phyloP scores from a whole-genome alignment of 2,888 invertebrate genomes.

The Augiades crinisus region DNA sequence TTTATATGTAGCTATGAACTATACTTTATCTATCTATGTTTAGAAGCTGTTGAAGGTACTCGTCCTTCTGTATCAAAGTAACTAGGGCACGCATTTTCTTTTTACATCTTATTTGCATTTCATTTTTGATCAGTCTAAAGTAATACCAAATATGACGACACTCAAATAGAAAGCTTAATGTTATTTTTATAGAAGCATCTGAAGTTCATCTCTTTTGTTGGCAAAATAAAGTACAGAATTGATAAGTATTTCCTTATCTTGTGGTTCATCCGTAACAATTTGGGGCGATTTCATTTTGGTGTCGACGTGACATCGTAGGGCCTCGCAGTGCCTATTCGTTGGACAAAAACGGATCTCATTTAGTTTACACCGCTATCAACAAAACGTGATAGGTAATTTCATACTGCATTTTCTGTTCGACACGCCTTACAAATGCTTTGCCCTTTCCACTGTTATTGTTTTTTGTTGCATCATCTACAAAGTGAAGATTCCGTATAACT shows the following conservation, averaged over 20 bases:
- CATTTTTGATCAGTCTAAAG: no score
- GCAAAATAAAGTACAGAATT: slow-evolving; percentile 29
- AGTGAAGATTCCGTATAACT: slow-evolving; percentile 5
- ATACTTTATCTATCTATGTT: no score
- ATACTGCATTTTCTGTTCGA: slow-evolving; percentile 73
- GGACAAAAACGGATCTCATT: slow-evolving; percentile 73
- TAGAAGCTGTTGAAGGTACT: no score
- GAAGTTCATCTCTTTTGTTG: slow-evolving; percentile 26
- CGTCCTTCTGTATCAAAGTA: no score
- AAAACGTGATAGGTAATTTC: slow-evolving; percentile 78
- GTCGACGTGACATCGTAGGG: slow-evolving; percentile 50
- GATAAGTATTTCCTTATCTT: slow-evolving; percentile 38
- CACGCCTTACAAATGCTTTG: slow-evolving; percentile 67
- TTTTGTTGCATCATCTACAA: slow-evolving; percentile 30
- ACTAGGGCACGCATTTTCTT: no score
- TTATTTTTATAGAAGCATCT: no score
- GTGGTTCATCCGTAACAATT: slow-evolving; percentile 32
- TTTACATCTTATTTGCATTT: no score
- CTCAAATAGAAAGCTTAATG: no score
- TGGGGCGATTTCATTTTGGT: slow-evolving; percentile 51
- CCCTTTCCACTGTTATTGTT: slow-evolving; percentile 69
- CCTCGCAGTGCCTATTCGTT: slow-evolving; percentile 28
- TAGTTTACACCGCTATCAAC: slow-evolving; percentile 65
- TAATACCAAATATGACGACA: no score
- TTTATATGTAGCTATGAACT: no score